Evolutionary conservation across 2,797 vertebrate genomes (phyloP).

Genomic region (Microctenopoma stevenorrisi): DNA sequence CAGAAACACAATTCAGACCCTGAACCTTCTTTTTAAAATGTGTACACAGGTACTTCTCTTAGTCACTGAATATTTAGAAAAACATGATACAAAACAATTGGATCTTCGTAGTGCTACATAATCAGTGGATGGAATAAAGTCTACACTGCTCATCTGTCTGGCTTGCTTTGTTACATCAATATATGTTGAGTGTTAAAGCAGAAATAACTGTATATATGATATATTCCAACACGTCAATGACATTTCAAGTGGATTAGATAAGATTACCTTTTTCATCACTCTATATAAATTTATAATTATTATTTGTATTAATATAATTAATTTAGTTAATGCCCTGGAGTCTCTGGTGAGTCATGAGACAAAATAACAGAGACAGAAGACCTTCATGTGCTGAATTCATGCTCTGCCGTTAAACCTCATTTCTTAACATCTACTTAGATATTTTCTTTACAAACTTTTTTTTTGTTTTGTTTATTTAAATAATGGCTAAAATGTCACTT

Average conservation of each 20-base stretch:
- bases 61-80: neutral
- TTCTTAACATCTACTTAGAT: neutral
- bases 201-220: too few species aligned
- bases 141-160: neutral
- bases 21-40: neutral
- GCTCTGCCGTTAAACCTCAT: too few species aligned
- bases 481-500: constrained; percentile 20
- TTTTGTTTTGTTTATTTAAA: constrained; percentile 9
- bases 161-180: neutral
- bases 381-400: too few species aligned
- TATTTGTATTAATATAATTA: neutral
- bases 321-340: neutral
- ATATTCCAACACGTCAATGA: constrained; percentile 15
- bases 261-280: neutral
- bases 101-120: neutral
- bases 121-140: constrained; percentile 3
- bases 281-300: too few species aligned
- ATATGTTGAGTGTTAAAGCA: neutral
- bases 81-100: neutral
- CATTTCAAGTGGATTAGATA: neutral
- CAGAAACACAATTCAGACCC: neutral
- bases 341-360: neutral
- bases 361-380: neutral
- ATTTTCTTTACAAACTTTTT: neutral
- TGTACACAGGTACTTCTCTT: neutral